A percentile compares a stretch with the other conserved stretches of the same genome.
phyloP scores from a whole-genome alignment of 2,888 invertebrate species.

The Caenorhabditis uteleia region DNA sequence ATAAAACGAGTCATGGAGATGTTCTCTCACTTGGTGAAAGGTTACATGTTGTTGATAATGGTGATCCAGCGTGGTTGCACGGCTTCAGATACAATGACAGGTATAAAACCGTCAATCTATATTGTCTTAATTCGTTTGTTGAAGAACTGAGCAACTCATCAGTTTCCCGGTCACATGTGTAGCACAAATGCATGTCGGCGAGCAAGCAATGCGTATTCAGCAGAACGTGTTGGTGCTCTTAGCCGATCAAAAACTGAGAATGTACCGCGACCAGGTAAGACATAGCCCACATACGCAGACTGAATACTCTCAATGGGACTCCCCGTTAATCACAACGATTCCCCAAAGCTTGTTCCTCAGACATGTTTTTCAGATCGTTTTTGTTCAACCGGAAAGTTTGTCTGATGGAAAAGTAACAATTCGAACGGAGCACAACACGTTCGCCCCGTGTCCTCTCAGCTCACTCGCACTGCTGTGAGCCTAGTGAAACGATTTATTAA shows the following conservation, averaged over 20 bases:
- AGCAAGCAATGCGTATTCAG: constrained; percentile 65
- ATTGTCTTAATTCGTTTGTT: constrained; percentile 8
- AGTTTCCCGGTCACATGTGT: constrained; percentile 61
- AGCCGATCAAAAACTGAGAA: constrained; percentile 62
- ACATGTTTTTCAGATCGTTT: constrained; percentile 59
- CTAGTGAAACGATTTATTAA: neutral
- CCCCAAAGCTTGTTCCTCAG: neutral
- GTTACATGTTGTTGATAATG: constrained; percentile 65
- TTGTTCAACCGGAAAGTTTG: constrained; percentile 66
- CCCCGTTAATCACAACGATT: too few relatives aligned
- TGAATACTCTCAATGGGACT: too few relatives aligned
- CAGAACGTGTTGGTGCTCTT: constrained; percentile 64
- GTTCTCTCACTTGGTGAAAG: constrained; percentile 61
- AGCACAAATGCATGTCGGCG: constrained; percentile 55
- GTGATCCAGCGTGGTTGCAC: constrained; percentile 69
- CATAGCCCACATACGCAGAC: too few relatives aligned
- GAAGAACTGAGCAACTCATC: constrained; percentile 46
- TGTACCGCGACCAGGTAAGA: constrained; percentile 67
- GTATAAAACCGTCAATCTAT: constrained; percentile 6
- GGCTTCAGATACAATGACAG: constrained; percentile 60
- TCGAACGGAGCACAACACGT: constrained; percentile 62
- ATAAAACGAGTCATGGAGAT: constrained; percentile 46
- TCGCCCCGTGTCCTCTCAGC: constrained; percentile 58
- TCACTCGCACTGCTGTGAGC: constrained; percentile 58
- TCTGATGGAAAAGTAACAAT: constrained; percentile 60